phyloP scores from a whole-genome alignment of 1,140 invertebrate genomes.

The Onthophagus taurus region DNA sequence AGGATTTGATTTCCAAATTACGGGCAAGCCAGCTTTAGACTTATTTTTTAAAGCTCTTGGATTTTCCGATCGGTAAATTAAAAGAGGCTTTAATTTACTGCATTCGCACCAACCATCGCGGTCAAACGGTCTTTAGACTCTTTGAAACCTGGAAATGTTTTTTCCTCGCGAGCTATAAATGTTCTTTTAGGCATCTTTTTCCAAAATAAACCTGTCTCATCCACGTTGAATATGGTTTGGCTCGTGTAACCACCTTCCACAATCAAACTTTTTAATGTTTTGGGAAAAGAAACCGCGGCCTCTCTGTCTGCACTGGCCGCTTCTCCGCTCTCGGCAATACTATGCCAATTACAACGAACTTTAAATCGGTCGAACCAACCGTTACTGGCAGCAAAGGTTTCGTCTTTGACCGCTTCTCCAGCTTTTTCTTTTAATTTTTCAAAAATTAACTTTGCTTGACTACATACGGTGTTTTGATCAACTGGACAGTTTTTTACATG shows the following conservation, averaged over 20 bases:
- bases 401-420: conserved; percentile 4
- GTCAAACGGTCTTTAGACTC: conserved; percentile 5
- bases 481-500: conserved; percentile 4
- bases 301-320: conserved; percentile 29
- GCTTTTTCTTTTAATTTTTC: conserved; percentile 1
- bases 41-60: conserved; percentile 36
- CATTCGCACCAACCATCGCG: conserved; percentile 26
- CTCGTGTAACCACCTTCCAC: conserved; percentile 1
- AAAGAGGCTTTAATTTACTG: conserved; percentile 37
- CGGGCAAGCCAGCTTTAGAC: conserved; percentile 31
- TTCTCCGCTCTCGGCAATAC: conserved; percentile 31
- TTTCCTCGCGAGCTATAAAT: conserved; percentile 35
- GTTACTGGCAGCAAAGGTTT: conserved; percentile 25
- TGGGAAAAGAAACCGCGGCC: conserved; percentile 21
- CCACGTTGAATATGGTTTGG: conserved; percentile 1
- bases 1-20: conserved; percentile 34
- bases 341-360: conserved; percentile 24
- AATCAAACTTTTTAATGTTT: conserved; percentile 6
- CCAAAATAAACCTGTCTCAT: conserved; percentile 29
- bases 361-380: conserved; percentile 38
- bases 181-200: conserved; percentile 40
- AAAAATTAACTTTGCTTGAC: conserved; percentile 10
- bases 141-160: conserved; percentile 16
- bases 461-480: conserved; percentile 13
- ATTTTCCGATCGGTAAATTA: conserved; percentile 38